Conservation (phyloP, 92 coral and sea anemone genomes). For the Zoanthus sansibaricus region DNA sequence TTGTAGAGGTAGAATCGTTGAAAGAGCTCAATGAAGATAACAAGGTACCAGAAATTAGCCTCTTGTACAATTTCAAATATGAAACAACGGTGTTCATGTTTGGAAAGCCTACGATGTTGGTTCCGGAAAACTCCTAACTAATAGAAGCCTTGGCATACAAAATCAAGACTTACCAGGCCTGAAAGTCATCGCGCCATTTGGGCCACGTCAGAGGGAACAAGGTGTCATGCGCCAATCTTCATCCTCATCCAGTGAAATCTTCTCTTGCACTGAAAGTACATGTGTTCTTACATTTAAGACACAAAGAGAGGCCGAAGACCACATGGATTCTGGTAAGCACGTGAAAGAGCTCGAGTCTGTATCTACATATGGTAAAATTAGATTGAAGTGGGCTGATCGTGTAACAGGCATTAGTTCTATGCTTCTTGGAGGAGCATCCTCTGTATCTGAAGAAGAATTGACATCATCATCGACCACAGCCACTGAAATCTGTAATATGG, state of each 20-base stretch:
- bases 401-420: constrained; percentile 23
- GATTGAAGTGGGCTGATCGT: constrained; percentile 48
- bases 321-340: constrained; percentile 61
- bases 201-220: constrained; percentile 37
- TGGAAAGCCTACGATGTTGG: constrained; percentile 56
- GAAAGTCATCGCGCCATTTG: constrained; percentile 48
- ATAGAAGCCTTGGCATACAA: no score
- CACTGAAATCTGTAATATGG: not conserved
- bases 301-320: constrained; percentile 35
- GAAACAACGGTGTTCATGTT: constrained; percentile 36
- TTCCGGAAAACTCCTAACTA: constrained; percentile 17
- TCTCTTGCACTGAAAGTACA: constrained; percentile 40
- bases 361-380: constrained; percentile 37
- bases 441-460: no score
- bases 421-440: no score
- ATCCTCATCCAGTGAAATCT: constrained; percentile 11
- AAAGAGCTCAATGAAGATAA: constrained; percentile 35
- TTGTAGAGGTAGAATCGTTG: constrained; percentile 47
- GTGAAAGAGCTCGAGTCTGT: constrained; percentile 37
- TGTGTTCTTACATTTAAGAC: constrained; percentile 58
- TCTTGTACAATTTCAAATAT: constrained; percentile 41
- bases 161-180: constrained; percentile 42
- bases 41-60: constrained; percentile 40
- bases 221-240: constrained; percentile 29
- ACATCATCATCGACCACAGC: no score